A percentile compares a stretch with the other conserved stretches of the same genome.
Conservation (phyloP, 2,888 invertebrate species). For the Abrostola triplasia region DNA sequence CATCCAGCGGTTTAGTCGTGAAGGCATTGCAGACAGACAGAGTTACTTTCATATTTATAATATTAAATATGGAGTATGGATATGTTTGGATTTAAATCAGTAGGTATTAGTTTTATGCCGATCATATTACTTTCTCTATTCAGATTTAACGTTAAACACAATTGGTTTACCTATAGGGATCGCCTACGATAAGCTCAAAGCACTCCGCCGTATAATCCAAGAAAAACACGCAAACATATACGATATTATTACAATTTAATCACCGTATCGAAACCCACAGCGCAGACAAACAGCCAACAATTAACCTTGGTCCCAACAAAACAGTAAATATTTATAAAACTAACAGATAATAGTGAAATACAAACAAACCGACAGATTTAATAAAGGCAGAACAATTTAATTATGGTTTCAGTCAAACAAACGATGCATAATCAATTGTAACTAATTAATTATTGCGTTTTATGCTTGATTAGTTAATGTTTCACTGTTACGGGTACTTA, state of each 20-base stretch:
- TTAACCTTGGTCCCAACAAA: slow-evolving; percentile 2
- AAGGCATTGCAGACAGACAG: too few species aligned
- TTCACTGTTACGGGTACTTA: slow-evolving; percentile 26
- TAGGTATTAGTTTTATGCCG: too few species aligned
- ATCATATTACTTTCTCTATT: too few species aligned
- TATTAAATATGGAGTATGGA: too few species aligned
- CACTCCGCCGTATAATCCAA: background rate
- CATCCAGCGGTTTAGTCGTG: too few species aligned
- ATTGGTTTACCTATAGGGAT: too few species aligned
- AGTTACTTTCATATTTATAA: too few species aligned
- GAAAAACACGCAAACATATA: background rate
- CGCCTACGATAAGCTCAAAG: background rate
- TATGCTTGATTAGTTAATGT: slow-evolving; percentile 23
- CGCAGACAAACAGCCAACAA: slow-evolving; percentile 7
- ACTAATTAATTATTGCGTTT: slow-evolving; percentile 17
- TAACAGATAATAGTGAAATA: slow-evolving; percentile 17
- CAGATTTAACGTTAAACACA: too few species aligned
- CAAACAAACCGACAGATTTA: slow-evolving; percentile 25
- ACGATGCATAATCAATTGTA: slow-evolving; percentile 20
- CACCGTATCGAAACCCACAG: background rate
- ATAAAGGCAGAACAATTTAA: slow-evolving; percentile 23
- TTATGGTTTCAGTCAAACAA: slow-evolving; percentile 34
- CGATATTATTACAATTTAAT: background rate
- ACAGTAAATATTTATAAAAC: slow-evolving; percentile 36
- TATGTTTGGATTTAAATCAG: too few species aligned